phyloP scores from a whole-genome alignment of 2,888 invertebrate species.

The Eledone cirrhosa region DNA sequence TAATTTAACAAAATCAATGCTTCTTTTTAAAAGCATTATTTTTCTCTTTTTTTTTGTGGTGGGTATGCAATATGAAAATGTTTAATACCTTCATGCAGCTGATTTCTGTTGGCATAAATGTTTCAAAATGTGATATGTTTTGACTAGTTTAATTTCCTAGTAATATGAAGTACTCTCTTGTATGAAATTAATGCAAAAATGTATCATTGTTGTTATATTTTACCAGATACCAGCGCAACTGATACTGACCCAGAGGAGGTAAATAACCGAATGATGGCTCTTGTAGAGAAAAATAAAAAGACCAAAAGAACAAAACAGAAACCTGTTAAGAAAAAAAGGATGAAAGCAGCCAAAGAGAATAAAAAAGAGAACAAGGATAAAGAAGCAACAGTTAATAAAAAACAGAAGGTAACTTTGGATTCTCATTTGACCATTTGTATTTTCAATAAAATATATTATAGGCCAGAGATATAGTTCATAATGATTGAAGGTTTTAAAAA shows the following conservation, averaged over 20 bases:
- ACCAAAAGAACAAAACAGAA: slow-evolving; percentile 27
- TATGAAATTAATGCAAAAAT: not conserved
- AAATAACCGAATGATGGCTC: slow-evolving; percentile 48
- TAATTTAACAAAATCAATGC: too few species aligned
- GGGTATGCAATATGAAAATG: too few species aligned
- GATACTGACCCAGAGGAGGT: slow-evolving; percentile 66
- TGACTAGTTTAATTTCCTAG: slow-evolving; percentile 28
- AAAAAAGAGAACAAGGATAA: slow-evolving; percentile 38
- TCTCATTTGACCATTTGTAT: not conserved
- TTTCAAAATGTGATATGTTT: not conserved
- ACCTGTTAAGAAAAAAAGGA: slow-evolving; percentile 40
- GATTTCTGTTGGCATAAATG: too few species aligned
- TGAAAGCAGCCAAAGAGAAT: slow-evolving; percentile 44
- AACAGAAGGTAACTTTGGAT: slow-evolving; percentile 60
- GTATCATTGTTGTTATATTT: not conserved
- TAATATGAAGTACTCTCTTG: not conserved
- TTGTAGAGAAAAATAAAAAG: slow-evolving; percentile 32
- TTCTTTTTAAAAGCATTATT: too few species aligned
- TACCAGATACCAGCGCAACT: slow-evolving; percentile 64
- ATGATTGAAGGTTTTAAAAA: too few species aligned
- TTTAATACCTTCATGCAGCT: too few species aligned
- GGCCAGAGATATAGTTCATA: too few species aligned
- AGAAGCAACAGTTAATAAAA: slow-evolving; percentile 48
- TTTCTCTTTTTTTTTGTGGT: too few species aligned
- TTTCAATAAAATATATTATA: too few species aligned